Evolutionary conservation across 2,888 invertebrate genomes (phyloP), one percentile per base, ranked within the genome.

Genomic region (Drosophila anomelani): DNA sequence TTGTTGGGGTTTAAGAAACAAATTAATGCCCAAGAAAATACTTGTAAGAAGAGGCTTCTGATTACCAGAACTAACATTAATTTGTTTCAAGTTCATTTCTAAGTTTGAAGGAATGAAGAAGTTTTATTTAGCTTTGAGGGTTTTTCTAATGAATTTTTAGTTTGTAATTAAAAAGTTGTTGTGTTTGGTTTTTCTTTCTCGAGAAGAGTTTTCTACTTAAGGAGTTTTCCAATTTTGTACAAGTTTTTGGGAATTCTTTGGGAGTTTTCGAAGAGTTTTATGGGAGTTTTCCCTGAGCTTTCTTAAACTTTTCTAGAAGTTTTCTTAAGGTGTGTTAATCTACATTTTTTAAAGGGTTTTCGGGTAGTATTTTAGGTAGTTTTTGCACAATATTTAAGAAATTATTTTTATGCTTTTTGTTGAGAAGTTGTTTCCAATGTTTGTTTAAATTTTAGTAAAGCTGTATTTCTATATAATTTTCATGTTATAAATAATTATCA

Each of bases 51-150:
- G 20, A 1, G 4, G 15, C 23, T 51, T 8, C 9, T 51, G 15
- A 20, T 51, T 51, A 15, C 15, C 20, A 36, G 34, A 51, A 51
- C 15, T 15, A 23, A 51, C 9, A 34, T 23, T 53, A 51, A 51
- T 23, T 23, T 23, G 15, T 51, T 51, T 51, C 20, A 34, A 34
- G 51, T 34, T 51, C 15, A 15, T 49, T 12, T 8, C 17, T 32
- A 3, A 49, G 10, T 17, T 13, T 8, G 8, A 12, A 32, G 3
- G 7, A 13, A 32, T 49, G 4, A 13, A 34, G 9, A 20, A 17
- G 2, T 8, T 17, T 17, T 7, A 49, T 51, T 20, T 51, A 9
- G 26, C 26, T 6, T 10, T 10, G 2, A n/a, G 26, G 26, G 5
- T 29, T n/a, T n/a, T 26, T n/a, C 2, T 4, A n/a, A n/a, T n/a